These are phyloP conservation scores for Pyrrhopygopsis socrates DNA, from an alignment of 2,888 invertebrate genomes.

Conservation along the genomic window DNA sequence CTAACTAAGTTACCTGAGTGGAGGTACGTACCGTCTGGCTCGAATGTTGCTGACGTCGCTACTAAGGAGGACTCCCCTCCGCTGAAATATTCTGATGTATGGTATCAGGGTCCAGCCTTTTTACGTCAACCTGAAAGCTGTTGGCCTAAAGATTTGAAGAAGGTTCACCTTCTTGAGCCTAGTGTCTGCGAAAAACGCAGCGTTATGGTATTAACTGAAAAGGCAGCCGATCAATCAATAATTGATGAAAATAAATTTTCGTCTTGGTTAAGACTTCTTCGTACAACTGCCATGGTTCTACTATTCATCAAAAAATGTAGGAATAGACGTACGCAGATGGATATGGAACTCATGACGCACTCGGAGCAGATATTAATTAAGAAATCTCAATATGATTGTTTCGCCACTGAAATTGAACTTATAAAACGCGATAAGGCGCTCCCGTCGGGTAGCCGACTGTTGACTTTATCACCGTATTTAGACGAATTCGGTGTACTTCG, in stretches of 20 bases:
- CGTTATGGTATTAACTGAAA: neutral
- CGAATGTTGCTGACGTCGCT: constrained; percentile 40
- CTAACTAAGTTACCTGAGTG: constrained; percentile 34
- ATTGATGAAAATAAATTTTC: constrained; percentile 26
- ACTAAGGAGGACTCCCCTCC: constrained; percentile 22
- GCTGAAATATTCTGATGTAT: constrained; percentile 13
- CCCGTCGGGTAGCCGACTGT: constrained; percentile 9
- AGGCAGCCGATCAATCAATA: neutral
- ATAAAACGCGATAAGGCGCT: constrained; percentile 11
- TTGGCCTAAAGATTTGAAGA: constrained; percentile 17
- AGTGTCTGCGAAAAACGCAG: neutral
- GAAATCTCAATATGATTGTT: constrained; percentile 3
- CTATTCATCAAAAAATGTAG: constrained; percentile 28
- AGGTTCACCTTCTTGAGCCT: neutral
- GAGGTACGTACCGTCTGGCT: constrained; percentile 27
- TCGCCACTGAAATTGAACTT: constrained; percentile 7
- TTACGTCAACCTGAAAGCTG: constrained; percentile 5
- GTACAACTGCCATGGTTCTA: constrained; percentile 5
- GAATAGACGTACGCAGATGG: too few species aligned
- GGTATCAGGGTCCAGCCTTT: constrained; percentile 42
- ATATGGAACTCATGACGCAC: too few species aligned
- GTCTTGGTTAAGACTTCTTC: constrained; percentile 8
- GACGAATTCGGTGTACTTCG: constrained; percentile 21
- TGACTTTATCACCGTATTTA: constrained; percentile 29
- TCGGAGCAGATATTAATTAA: neutral